Conservation (phyloP, 2,888 invertebrate genomes). For the Chymomyza procnemis region DNA sequence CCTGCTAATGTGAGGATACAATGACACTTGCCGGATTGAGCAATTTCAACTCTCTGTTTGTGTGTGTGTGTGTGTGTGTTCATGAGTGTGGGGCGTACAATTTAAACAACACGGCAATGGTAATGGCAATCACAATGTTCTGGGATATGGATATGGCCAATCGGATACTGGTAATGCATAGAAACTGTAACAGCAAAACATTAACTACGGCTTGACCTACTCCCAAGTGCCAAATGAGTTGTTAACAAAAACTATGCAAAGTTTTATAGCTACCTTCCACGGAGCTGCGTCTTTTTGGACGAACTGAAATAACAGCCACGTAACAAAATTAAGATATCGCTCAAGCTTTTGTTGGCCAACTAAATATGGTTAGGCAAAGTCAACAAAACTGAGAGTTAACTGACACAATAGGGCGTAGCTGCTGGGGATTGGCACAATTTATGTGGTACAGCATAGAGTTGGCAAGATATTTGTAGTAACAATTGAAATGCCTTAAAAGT, state of each 20-base stretch:
- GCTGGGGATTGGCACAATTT: not conserved
- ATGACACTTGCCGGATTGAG: not conserved
- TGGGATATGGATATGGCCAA: constrained; percentile 38
- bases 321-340: not conserved
- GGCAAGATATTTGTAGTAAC: no score
- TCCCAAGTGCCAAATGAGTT: constrained; percentile 71
- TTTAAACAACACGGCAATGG: constrained; percentile 47
- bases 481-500: no score
- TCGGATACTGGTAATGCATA: not conserved
- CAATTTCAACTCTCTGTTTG: not conserved
- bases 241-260: constrained; percentile 29
- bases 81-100: constrained; percentile 25
- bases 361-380: constrained; percentile 69
- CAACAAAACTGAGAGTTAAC: not conserved
- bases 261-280: not conserved
- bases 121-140: constrained; percentile 33
- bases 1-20: constrained; percentile 40
- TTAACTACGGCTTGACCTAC: constrained; percentile 68
- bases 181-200: constrained; percentile 29
- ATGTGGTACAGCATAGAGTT: no score
- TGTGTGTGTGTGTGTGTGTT: not conserved
- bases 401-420: not conserved
- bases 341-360: constrained; percentile 64
- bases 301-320: no score
- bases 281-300: no score